Percentiles rank a stretch among this genome's conserved stretches.
Evolutionary conservation across 2,888 invertebrate species (phyloP).

Genomic region (Pachliopta kotzebuea): DNA sequence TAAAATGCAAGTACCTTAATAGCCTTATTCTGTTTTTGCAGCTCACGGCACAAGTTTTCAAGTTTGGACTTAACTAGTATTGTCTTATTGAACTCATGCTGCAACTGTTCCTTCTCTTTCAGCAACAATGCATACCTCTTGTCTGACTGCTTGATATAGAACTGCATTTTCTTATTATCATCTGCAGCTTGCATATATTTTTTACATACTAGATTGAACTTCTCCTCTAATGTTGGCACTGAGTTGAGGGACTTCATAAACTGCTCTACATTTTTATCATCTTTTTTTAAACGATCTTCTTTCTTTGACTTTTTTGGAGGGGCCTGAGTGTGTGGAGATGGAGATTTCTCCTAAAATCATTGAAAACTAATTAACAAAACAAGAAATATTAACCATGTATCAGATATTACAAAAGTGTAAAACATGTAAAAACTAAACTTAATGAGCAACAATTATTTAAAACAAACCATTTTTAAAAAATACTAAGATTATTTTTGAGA

Average conservation of each 20-base stretch:
- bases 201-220: constrained; percentile 84
- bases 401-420: too few relatives aligned
- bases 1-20: constrained; percentile 83
- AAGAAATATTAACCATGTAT: too few relatives aligned
- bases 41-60: constrained; percentile 94
- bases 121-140: constrained; percentile 80
- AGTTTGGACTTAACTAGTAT: constrained; percentile 90
- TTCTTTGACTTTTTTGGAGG: constrained; percentile 61
- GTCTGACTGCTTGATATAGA: constrained; percentile 81
- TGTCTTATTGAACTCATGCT: constrained; percentile 90
- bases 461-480: too few relatives aligned
- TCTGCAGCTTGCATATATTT: constrained; percentile 89
- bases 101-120: constrained; percentile 90
- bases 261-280: constrained; percentile 83
- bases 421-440: too few relatives aligned
- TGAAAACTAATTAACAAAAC: not conserved
- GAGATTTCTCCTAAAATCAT: constrained; percentile 48
- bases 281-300: constrained; percentile 67
- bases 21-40: constrained; percentile 95
- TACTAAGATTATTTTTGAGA: too few relatives aligned
- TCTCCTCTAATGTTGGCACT: constrained; percentile 83
- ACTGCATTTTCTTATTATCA: constrained; percentile 83
- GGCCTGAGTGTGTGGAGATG: constrained; percentile 43
- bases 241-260: constrained; percentile 82
- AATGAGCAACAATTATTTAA: too few relatives aligned